phyloP scores from a whole-genome alignment of 2,113 vertebrate genomes.

The Tychaedon coryphoeus region DNA sequence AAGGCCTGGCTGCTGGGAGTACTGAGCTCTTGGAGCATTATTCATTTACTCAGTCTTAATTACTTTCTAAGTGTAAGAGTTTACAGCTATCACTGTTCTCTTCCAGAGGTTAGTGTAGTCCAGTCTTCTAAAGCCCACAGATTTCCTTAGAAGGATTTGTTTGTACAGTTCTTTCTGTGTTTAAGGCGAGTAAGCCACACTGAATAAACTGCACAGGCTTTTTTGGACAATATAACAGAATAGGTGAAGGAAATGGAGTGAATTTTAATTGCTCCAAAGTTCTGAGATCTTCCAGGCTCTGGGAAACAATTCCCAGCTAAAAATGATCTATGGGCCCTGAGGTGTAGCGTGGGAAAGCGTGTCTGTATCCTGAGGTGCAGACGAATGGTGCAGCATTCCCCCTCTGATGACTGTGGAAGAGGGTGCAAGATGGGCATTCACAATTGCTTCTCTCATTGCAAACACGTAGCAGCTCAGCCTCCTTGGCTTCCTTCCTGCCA shows the following conservation, averaged over 20 bases:
- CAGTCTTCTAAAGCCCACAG: not conserved
- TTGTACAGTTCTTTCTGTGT: not conserved
- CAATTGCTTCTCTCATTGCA: not conserved
- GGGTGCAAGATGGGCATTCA: not conserved
- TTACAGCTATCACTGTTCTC: not conserved
- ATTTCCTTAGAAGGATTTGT: conserved; percentile 41
- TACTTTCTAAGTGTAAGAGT: not conserved
- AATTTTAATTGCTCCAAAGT: conserved; percentile 21
- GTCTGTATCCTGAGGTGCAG: not conserved
- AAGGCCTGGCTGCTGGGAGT: not conserved
- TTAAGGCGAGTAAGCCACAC: not conserved
- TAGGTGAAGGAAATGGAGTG: conserved; percentile 29
- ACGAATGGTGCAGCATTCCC: not conserved
- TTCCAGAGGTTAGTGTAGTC: not conserved
- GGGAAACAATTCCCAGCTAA: not conserved
- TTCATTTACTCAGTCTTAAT: conserved; percentile 17
- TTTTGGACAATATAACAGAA: not conserved
- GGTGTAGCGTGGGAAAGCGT: not conserved
- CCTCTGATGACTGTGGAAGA: not conserved
- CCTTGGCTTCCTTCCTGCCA: conserved; percentile 33
- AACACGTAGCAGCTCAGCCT: conserved; percentile 9
- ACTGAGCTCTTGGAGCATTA: not conserved
- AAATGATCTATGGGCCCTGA: not conserved
- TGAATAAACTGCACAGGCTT: not conserved
- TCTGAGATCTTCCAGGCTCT: conserved; percentile 20